Conservation (phyloP, 2,888 invertebrate species). For the Galerucella nymphaeae region DNA sequence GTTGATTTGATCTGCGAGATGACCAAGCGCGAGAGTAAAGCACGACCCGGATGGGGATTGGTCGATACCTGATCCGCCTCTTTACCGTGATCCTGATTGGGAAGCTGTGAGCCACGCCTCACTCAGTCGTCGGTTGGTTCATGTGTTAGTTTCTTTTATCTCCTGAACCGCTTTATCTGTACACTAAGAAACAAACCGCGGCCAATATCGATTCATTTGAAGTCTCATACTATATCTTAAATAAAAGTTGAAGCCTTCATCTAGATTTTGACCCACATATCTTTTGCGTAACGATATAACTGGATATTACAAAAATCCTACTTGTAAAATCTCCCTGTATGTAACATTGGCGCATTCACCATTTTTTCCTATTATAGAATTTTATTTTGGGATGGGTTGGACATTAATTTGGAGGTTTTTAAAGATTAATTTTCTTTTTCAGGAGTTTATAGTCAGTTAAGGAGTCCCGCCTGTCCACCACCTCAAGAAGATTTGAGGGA, state of each 20-base stretch:
- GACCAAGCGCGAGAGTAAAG: conserved; percentile 24
- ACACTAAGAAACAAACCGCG: conserved; percentile 10
- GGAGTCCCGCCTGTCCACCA: conserved; percentile 68
- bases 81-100: conserved; percentile 55
- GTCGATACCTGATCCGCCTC: conserved; percentile 55
- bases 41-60: conserved; percentile 48
- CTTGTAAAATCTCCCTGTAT: no score
- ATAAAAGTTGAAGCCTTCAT: no score
- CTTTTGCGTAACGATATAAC: no score
- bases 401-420: neutral
- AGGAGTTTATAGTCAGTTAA: conserved; percentile 69
- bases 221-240: neutral
- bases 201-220: no score
- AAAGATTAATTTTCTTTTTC: conserved; percentile 46
- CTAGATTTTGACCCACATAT: no score
- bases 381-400: no score
- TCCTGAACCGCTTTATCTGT: neutral
- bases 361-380: no score
- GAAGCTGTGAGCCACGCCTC: conserved; percentile 58
- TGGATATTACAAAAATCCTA: no score
- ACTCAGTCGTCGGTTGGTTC: conserved; percentile 50
- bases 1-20: conserved; percentile 24
- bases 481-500: conserved; percentile 67
- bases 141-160: neutral
- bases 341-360: no score